Evolutionary conservation across 2,888 invertebrate species (phyloP), one percentile per base, ranked within the genome.

Genomic region (Dolichopus griseipennis): DNA sequence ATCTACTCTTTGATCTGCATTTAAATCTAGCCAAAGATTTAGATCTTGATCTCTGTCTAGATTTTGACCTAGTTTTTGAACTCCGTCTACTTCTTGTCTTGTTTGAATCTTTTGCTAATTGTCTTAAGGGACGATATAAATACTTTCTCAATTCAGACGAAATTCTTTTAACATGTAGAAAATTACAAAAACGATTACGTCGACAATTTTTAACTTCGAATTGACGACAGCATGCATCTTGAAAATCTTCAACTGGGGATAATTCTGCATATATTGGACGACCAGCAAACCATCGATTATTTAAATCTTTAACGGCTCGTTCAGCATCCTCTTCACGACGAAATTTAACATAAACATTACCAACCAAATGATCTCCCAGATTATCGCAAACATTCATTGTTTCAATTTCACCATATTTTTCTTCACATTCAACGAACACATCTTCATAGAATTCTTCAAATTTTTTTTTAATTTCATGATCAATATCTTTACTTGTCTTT

Each of bases 321-420:
- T 99, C 98, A 0, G 99, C 99, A 81, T 98, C 97, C 78, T 98
- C 98, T 82, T 99, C 99, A 73, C 93, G 88, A 21, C 96, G 91
- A 79, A 97, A 98, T 86, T 98, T 99, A 72, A 99, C 96, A 81
- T 99, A 99, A 68, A 99, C 98, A 85, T 99, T 99, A 68, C 99
- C 99, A 62, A 99, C 97, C 73, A 99, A 85, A 79, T 98, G 98
- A 80, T 98, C 97, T 4, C 97, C 97, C 70, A 99, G 87, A 82
- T 99, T 99, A 83, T 99, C 99, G 83, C 99, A 99, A 2, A 99
- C 97, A 83, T 99, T 99, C 97, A 99, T 98, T 83, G 99, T 99
- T 82, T 99, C 99, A 76, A 99, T 98, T 83, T 98, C 97, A 0
- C 99, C 99, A 83, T 99, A 99, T 84, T 97, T 97, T 78, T 97